Base-by-base conservation (phyloP, 2,888 invertebrate species). In the Fragum fragum region DNA sequence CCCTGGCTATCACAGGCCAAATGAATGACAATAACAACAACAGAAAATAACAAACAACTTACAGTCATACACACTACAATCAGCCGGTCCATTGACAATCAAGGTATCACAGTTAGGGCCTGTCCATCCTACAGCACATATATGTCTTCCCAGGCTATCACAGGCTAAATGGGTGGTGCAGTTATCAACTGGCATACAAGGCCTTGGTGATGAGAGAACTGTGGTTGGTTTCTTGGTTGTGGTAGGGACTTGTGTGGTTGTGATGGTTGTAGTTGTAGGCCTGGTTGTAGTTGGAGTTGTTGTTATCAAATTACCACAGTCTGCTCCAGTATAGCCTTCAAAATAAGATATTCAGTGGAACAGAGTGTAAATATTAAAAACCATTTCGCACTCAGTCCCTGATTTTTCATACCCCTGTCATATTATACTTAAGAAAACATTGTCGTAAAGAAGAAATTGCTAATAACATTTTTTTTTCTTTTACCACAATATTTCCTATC, bases 41-140 rank as follows among this genome's bases (percentile, higher is more conserved):
- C n/a, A n/a, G n/a, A n/a, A n/a, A 14, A 39, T 39, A 9, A 39
- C 5, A 55, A 11, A 55, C 7, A 0, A 47, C 79, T 73, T 72
- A 83, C 83, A 71, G 47, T 76, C 77, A 74, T 59, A 76, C 1
- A 69, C 59, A 55, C 76, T 70, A 71, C 83, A 83, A 21, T 83
- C 83, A n/a, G 83, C 79, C 0, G 21, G 63, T 21, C 83, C 79
- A 11, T 52, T 68, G 1, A 16, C 57, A 21, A 71, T 71, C 29
- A 52, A 57, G 1, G n/a, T 53, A 23, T 77, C 71, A 77, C 83
- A 83, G 55, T 80, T 26, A 5, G 14, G 7, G 23, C 83, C 83
- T 2, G 77, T 79, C 85, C 85, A 85, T 21, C 85, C 85, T 3
- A 73, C 73, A 18, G 72, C 55, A 70, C 85, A 85, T n/a, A 76